These are phyloP conservation scores for Molorchus minor DNA, from an alignment of 2,888 invertebrate species.

Conservation along the genomic window DNA sequence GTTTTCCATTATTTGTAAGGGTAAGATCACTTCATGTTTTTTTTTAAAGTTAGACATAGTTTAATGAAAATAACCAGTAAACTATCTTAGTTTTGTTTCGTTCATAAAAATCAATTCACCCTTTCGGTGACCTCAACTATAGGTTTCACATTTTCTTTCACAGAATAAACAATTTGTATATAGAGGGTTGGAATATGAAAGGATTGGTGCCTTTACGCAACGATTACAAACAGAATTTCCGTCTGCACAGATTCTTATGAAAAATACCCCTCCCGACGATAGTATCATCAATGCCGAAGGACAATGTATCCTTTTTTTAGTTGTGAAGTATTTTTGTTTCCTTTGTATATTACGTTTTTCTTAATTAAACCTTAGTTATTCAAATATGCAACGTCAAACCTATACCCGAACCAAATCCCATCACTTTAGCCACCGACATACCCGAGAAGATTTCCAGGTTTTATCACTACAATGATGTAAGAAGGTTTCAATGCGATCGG, in stretches of 20 bases:
- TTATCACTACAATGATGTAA: slow-evolving; percentile 91
- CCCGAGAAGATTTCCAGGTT: slow-evolving; percentile 89
- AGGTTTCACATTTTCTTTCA: too few species aligned
- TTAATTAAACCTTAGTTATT: slow-evolving; percentile 69
- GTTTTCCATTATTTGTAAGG: slow-evolving; percentile 92
- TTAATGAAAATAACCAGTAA: too few species aligned
- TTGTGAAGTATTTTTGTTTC: not conserved
- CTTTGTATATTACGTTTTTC: not conserved
- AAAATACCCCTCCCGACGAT: slow-evolving; percentile 91
- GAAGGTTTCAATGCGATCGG: slow-evolving; percentile 88
- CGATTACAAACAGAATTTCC: slow-evolving; percentile 94
- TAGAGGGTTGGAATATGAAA: slow-evolving; percentile 93
- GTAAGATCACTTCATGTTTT: slow-evolving; percentile 67
- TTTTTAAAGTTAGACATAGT: not conserved
- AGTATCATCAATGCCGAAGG: slow-evolving; percentile 84
- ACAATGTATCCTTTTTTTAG: slow-evolving; percentile 73
- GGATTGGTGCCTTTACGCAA: slow-evolving; percentile 93
- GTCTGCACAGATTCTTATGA: slow-evolving; percentile 90
- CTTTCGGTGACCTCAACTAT: too few species aligned
- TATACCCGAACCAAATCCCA: slow-evolving; percentile 74
- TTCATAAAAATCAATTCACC: too few species aligned
- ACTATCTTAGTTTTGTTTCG: too few species aligned
- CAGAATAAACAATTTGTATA: slow-evolving; percentile 96
- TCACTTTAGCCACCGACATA: slow-evolving; percentile 68
- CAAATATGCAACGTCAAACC: slow-evolving; percentile 96